Evolutionary conservation across 2,888 invertebrate genomes (phyloP), one percentile per base, ranked within the genome.

Genomic region (Fissipunctia ypsillon): DNA sequence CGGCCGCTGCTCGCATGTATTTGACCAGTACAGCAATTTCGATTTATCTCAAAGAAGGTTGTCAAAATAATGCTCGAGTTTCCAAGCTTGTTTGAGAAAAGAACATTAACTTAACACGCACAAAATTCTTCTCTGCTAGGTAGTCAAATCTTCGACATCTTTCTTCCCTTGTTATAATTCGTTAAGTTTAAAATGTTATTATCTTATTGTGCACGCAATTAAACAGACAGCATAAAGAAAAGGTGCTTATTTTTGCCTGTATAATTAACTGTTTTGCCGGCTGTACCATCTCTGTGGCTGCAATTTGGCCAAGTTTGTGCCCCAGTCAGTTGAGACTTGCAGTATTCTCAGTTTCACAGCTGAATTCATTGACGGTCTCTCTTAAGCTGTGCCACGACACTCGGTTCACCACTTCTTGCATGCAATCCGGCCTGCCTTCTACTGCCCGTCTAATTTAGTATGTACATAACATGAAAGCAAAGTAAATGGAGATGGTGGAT

Each of bases 311-410:
- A 73, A 66, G 67, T 74, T 66, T 31, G 66, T 56, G n/a, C 2
- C 16, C n/a, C 31, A 9, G 9, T 57, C 28, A 50, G 57, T 48
- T 48, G 25, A 56, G n/a, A 41, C 48, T 43, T 66, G 66, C 64
- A 74, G 52, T 41, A 41, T 48, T 66, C 48, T 61, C n/a, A 56
- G 66, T 74, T 76, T 57, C 56, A 56, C 74, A 43, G 56, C 41
- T 57, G 41, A 76, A 56, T 57, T 76, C 38, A 48, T 76, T 28
- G 48, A 50, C 45, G 25, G 12, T 45, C 48, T 59, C 43, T 52
- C 31, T 25, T 19, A 45, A 76, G 31, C 56, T 56, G 19, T 35
- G 25, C 48, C 16, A 48, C 48, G 66, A 66, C 14, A 48, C 2
- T 22, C 35, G 31, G 48, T 41, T 74, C 22, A 12, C 6, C 31